Evolutionary conservation across 2,888 invertebrate species (phyloP).

Genomic region (Drosophila flavopinicola): DNA sequence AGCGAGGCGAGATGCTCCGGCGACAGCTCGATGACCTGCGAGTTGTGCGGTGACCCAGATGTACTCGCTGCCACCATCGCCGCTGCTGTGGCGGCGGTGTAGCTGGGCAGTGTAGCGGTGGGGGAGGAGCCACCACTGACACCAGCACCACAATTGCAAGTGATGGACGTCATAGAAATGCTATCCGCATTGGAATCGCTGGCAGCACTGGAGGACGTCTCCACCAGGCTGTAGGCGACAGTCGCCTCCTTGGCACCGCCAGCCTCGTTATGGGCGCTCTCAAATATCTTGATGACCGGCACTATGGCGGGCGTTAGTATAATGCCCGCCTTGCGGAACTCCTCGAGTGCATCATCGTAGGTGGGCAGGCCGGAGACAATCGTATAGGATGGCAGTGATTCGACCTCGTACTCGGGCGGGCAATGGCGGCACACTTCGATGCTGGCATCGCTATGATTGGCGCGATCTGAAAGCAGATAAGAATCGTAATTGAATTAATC

Average conservation of each 20-base stretch:
- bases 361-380: slow-evolving; percentile 88
- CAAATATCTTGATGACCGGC: slow-evolving; percentile 83
- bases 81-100: slow-evolving; percentile 59
- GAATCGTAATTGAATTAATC: not conserved
- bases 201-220: slow-evolving; percentile 29
- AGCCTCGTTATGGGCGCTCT: slow-evolving; percentile 48
- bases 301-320: slow-evolving; percentile 79
- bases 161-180: slow-evolving; percentile 70
- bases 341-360: slow-evolving; percentile 87
- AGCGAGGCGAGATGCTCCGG: slow-evolving; percentile 83
- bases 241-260: slow-evolving; percentile 58
- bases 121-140: slow-evolving; percentile 57
- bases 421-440: slow-evolving; percentile 83
- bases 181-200: slow-evolving; percentile 62
- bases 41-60: slow-evolving; percentile 27
- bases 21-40: slow-evolving; percentile 82
- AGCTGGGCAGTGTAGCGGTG: slow-evolving; percentile 57
- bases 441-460: slow-evolving; percentile 78
- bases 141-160: slow-evolving; percentile 82
- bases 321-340: slow-evolving; percentile 85
- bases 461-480: slow-evolving; percentile 83
- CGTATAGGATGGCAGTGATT: slow-evolving; percentile 87
- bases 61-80: slow-evolving; percentile 38
- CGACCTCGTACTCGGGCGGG: slow-evolving; percentile 84
- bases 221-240: slow-evolving; percentile 68